Evolutionary conservation across 2,113 vertebrate species (phyloP).

Genomic region (Spea multiplicata): DNA sequence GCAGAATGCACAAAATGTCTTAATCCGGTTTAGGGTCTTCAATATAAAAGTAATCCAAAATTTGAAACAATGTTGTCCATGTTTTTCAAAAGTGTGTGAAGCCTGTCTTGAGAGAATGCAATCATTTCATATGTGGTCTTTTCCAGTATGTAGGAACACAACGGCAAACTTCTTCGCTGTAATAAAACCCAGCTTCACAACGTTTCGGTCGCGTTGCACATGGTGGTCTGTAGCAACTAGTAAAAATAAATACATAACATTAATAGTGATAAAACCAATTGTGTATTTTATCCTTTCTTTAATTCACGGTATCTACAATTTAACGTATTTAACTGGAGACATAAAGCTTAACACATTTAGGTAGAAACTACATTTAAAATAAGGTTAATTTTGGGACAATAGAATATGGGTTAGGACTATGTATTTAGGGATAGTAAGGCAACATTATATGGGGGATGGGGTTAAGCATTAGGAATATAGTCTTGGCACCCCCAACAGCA

Average conservation of each 20-base stretch:
- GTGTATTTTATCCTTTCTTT: not conserved
- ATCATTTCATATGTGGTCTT: conserved; percentile 71
- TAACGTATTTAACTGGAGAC: not conserved
- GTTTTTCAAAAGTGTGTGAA: conserved; percentile 52
- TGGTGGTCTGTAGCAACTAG: conserved; percentile 83
- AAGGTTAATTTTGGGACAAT: too few relatives aligned
- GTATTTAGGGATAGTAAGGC: too few relatives aligned
- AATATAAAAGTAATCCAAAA: conserved; percentile 61
- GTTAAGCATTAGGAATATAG: too few relatives aligned
- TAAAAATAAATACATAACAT: not conserved
- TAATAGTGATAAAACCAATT: not conserved
- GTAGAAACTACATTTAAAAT: too few relatives aligned
- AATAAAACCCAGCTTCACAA: conserved; percentile 81
- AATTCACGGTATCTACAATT: not conserved
- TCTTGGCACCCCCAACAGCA: too few relatives aligned
- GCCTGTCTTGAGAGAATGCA: conserved; percentile 19
- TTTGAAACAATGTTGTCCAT: conserved; percentile 51
- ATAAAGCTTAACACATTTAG: not conserved
- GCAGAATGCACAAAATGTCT: conserved; percentile 55
- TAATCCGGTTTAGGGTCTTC: conserved; percentile 55
- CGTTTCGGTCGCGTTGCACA: conserved; percentile 76
- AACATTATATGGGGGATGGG: too few relatives aligned
- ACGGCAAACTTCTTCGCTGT: conserved; percentile 92
- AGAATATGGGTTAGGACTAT: too few relatives aligned
- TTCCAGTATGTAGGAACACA: conserved; percentile 93